Conservation (phyloP, 37 sponge, comb jelly and placozoan species). For the Beroe forskalii region DNA sequence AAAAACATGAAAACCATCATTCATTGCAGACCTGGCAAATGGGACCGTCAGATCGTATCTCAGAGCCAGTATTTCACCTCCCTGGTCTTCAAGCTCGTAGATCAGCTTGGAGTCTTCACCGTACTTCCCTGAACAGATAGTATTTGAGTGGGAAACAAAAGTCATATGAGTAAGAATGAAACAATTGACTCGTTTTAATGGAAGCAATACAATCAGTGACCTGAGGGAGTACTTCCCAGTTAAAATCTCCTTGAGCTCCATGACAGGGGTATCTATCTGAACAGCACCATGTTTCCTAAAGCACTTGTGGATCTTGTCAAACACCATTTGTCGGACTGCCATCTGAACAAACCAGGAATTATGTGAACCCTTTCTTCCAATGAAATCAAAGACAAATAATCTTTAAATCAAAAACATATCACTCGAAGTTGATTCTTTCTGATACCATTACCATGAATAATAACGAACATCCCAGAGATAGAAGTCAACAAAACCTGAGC, state of each 20-base stretch:
- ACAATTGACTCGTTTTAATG: neutral
- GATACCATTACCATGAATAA: no score
- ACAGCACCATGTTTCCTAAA: slow-evolving; percentile 98
- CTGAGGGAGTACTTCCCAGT: no score
- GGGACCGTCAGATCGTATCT: slow-evolving; percentile 96
- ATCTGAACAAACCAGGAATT: slow-evolving; percentile 84
- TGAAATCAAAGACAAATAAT: no score
- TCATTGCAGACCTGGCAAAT: slow-evolving; percentile 58
- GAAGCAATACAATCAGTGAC: no score
- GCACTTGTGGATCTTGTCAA: slow-evolving; percentile 74
- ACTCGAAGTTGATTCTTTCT: no score
- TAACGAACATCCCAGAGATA: no score
- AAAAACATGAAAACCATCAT: no score
- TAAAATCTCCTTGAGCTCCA: slow-evolving; percentile 83
- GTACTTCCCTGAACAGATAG: slow-evolving; percentile 78
- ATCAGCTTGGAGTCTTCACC: slow-evolving; percentile 98
- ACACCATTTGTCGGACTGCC: slow-evolving; percentile 89
- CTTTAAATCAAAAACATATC: no score
- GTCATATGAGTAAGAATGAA: no score
- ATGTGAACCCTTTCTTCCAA: no score
- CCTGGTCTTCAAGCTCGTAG: slow-evolving; percentile 96
- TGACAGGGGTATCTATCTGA: slow-evolving; percentile 94
- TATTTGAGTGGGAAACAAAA: neutral
- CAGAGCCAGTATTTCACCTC: slow-evolving; percentile 92
- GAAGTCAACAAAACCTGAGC: neutral